phyloP scores from a whole-genome alignment of 2,797 vertebrate genomes.

The Eptatretus atami region DNA sequence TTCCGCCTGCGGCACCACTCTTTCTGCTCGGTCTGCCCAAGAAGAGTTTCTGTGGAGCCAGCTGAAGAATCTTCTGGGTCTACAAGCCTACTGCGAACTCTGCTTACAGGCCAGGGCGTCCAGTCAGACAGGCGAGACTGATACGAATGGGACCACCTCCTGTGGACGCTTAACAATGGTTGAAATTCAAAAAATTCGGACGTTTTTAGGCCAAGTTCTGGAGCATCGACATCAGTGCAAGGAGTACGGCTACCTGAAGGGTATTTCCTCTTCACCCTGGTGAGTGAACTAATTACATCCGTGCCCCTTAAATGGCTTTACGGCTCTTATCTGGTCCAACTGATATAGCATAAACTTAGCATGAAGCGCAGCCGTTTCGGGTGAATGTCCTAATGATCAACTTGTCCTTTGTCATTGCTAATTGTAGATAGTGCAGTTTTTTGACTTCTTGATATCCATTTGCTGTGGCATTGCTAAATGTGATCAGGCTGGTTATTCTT shows the following conservation, averaged over 20 bases:
- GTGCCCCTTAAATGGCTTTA: too few species aligned
- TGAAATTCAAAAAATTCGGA: constrained; percentile 30
- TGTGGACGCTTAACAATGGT: constrained; percentile 13
- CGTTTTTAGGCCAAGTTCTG: constrained; percentile 43
- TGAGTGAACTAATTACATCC: constrained; percentile 12
- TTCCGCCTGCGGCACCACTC: constrained; percentile 41
- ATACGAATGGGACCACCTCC: constrained; percentile 9
- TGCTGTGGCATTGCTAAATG: too few species aligned
- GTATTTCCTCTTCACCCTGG: constrained; percentile 61
- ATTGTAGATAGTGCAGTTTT: too few species aligned
- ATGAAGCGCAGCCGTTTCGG: too few species aligned
- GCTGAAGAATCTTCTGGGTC: constrained; percentile 16
- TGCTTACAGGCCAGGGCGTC: constrained; percentile 19
- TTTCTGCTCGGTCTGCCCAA: constrained; percentile 64
- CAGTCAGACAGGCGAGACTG: constrained; percentile 9
- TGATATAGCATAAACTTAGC: too few species aligned
- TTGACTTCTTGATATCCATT: too few species aligned
- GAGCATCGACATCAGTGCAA: constrained; percentile 53
- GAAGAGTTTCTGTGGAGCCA: constrained; percentile 47
- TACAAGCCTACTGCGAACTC: constrained; percentile 55
- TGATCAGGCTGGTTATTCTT: too few species aligned
- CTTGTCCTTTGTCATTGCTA: too few species aligned
- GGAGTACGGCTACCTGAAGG: constrained; percentile 65
- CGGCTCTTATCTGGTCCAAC: too few species aligned
- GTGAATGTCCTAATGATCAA: too few species aligned